A percentile compares a stretch with the other conserved stretches of the same genome.
Evolutionary conservation across 2,888 invertebrate genomes (phyloP).

Genomic region (Luperina testacea): DNA sequence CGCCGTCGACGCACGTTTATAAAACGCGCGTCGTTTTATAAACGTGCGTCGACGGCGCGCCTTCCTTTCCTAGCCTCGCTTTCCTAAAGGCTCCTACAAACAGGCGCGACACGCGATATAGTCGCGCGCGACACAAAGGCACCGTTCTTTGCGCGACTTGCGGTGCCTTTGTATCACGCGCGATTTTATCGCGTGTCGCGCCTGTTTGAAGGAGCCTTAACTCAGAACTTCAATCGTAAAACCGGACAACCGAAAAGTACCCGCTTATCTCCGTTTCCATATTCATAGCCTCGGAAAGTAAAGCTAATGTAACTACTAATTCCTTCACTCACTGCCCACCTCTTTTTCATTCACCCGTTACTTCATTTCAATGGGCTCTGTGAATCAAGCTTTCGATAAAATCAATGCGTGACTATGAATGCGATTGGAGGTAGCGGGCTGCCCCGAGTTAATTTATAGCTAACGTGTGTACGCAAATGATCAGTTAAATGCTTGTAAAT

Average conservation of each 20-base stretch:
- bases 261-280: background rate
- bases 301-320: slow-evolving; percentile 25
- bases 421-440: slow-evolving; percentile 40
- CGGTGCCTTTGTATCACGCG: too few relatives aligned
- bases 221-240: background rate
- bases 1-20: too few relatives aligned
- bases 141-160: too few relatives aligned
- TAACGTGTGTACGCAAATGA: slow-evolving; percentile 59
- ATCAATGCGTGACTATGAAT: slow-evolving; percentile 69
- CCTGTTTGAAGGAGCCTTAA: too few relatives aligned
- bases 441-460: slow-evolving; percentile 52
- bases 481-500: slow-evolving; percentile 58
- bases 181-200: too few relatives aligned
- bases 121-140: too few relatives aligned
- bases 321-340: slow-evolving; percentile 27
- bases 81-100: background rate
- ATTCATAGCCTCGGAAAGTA: slow-evolving; percentile 16
- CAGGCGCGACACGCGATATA: too few relatives aligned
- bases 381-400: slow-evolving; percentile 59
- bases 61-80: too few relatives aligned
- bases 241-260: background rate
- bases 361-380: slow-evolving; percentile 47
- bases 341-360: slow-evolving; percentile 47
- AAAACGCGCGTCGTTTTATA: too few relatives aligned
- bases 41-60: too few relatives aligned